Evolutionary conservation across 1,140 invertebrate genomes (phyloP).

Genomic region (Mactra quadrangularis): DNA sequence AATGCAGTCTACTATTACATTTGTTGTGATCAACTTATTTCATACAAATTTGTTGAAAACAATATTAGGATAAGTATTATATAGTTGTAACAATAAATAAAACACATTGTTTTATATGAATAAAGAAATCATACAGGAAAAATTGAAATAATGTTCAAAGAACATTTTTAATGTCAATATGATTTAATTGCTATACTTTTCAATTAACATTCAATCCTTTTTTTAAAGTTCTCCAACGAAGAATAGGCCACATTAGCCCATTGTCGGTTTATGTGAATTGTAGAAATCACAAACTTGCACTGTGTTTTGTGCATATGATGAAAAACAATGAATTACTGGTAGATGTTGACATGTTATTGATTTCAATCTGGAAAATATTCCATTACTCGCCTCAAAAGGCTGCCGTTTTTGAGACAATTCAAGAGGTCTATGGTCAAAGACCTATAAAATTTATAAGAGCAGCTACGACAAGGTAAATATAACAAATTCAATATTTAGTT

Average conservation of each 20-base stretch:
- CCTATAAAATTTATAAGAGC: conserved; percentile 45
- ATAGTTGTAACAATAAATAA: no score
- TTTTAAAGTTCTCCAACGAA: conserved; percentile 57
- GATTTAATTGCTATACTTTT: no score
- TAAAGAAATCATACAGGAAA: no score
- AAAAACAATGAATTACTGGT: conserved; percentile 34
- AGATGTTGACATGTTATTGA: conserved; percentile 38
- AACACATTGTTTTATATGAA: no score
- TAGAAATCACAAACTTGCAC: conserved; percentile 56
- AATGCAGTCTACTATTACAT: no score
- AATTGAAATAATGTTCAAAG: no score
- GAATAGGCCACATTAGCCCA: conserved; percentile 37
- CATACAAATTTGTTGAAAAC: no score
- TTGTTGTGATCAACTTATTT: no score
- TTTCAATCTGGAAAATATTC: conserved; percentile 62
- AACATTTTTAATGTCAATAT: no score
- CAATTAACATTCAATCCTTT: no score
- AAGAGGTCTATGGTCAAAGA: conserved; percentile 47
- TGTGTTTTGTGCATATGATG: conserved; percentile 57
- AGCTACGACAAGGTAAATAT: conserved; percentile 45
- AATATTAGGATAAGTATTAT: no score
- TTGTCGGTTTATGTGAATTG: conserved; percentile 59
- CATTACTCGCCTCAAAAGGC: conserved; percentile 55
- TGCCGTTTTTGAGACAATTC: conserved; percentile 42
- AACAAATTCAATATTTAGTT: no score